Base-by-base conservation (phyloP, 2,888 invertebrate species). In the Catocala sponsa region DNA sequence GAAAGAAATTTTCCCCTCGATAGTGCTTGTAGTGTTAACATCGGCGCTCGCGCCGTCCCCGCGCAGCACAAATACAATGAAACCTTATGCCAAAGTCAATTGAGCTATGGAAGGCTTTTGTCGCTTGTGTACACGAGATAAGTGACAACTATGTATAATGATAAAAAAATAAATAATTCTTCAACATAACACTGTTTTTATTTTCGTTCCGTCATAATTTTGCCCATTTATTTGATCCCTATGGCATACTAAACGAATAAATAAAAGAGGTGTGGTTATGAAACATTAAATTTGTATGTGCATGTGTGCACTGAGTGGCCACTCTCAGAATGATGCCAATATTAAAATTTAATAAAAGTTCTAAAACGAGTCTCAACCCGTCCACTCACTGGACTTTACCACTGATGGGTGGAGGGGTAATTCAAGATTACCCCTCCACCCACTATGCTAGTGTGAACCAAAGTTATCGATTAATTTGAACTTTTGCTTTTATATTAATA, bases 81-180 rank as follows among this genome's bases (percentile, higher is more conserved):
- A 87, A 91, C 86, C 91, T 90, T 90, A 94, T 94, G 93, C 94
- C 94, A 94, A 94, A 94, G 94, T 94, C 94, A 94, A 94, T 94
- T 94, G 92, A 92, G 94, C 91, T 94, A 92, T 88, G 89, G 86
- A 92, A 87, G 86, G 92, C 92, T 92, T 93, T 82, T 82, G 90
- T 90, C 92, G 93, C 94, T 93, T 93, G 90, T 92, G 89, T 94
- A 90, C 90, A 86, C 89, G 86, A 87, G 81, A 89, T 93, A 93
- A 92, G 93, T 91, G 94, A 94, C 92, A 91, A 91, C 86, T 90
- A 91, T 92, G 87, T 92, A 86, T 88, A 90, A 88, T 91, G 88
- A 89, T 90, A 87, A 90, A 89, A 51, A 91, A 90, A 91, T 91
- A 92, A 92, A 92, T 88, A 85, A 92, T 93, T 92, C 92, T 92